Conservation (phyloP, 1,140 invertebrate genomes). For the Apis mellifera region DNA sequence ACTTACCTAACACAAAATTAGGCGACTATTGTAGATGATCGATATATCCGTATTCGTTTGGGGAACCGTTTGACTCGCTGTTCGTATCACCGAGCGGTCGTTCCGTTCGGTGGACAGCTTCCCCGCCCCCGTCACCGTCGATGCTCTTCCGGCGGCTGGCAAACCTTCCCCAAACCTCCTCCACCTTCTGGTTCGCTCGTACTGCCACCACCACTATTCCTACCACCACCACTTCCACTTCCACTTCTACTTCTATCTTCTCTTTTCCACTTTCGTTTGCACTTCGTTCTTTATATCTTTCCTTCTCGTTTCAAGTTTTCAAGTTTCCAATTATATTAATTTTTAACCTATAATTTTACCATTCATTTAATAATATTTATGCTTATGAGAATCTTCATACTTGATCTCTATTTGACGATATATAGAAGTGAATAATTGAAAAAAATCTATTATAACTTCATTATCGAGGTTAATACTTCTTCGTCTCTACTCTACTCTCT, state of each 20-base stretch:
- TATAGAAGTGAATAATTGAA: neutral
- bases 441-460: neutral
- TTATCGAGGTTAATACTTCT: neutral
- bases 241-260: neutral
- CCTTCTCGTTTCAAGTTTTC: neutral
- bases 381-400: neutral
- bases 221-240: neutral
- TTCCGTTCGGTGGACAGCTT: constrained; percentile 66
- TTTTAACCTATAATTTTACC: constrained; percentile 12
- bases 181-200: constrained; percentile 22
- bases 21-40: constrained; percentile 22
- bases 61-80: constrained; percentile 54
- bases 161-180: constrained; percentile 32
- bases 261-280: constrained; percentile 1
- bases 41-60: constrained; percentile 54
- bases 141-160: constrained; percentile 41
- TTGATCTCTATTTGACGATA: neutral
- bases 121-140: constrained; percentile 52
- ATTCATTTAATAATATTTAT: neutral
- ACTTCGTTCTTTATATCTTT: neutral
- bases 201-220: constrained; percentile 24
- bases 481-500: neutral
- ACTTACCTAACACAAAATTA: constrained; percentile 54
- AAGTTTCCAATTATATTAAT: neutral
- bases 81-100: constrained; percentile 63